phyloP scores from a whole-genome alignment of 1,140 invertebrate genomes.

The Drosophila oshimai region DNA sequence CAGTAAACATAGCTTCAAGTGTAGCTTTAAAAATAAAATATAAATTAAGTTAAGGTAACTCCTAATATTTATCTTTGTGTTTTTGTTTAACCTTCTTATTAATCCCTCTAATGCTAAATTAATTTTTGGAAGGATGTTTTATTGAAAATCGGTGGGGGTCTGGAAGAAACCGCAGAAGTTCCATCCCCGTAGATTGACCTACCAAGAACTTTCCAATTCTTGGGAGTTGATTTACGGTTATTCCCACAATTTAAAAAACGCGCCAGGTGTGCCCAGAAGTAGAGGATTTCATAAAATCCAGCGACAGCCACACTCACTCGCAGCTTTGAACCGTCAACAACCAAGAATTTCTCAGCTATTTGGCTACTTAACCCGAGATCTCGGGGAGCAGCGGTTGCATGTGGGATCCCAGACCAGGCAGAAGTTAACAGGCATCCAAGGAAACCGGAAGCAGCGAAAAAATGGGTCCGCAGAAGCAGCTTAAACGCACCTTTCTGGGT shows the following conservation, averaged over 20 bases:
- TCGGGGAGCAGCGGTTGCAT: not conserved
- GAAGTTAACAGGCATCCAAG: not conserved
- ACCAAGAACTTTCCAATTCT: no score
- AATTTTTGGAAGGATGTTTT: no score
- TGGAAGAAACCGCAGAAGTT: no score
- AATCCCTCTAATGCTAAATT: no score
- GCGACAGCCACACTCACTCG: constrained; percentile 5
- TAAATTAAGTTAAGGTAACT: no score
- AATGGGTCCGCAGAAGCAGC: constrained; percentile 50
- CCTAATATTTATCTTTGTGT: no score
- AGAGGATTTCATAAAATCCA: not conserved
- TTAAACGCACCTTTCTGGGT: constrained; percentile 86
- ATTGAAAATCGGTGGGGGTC: no score
- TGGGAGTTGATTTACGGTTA: no score
- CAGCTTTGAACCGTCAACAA: constrained; percentile 11
- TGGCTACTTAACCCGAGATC: not conserved
- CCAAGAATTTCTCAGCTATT: not conserved
- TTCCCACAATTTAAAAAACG: not conserved
- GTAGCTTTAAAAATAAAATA: no score
- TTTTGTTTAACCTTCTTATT: no score
- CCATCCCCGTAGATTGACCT: no score
- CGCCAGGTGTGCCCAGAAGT: not conserved
- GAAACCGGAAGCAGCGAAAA: not conserved
- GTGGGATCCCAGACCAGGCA: not conserved
- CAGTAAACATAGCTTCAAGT: no score